Percentiles rank a stretch among this genome's conserved stretches.
Evolutionary conservation across 2,888 invertebrate genomes (phyloP).

Genomic region (Laspeyria flexula): DNA sequence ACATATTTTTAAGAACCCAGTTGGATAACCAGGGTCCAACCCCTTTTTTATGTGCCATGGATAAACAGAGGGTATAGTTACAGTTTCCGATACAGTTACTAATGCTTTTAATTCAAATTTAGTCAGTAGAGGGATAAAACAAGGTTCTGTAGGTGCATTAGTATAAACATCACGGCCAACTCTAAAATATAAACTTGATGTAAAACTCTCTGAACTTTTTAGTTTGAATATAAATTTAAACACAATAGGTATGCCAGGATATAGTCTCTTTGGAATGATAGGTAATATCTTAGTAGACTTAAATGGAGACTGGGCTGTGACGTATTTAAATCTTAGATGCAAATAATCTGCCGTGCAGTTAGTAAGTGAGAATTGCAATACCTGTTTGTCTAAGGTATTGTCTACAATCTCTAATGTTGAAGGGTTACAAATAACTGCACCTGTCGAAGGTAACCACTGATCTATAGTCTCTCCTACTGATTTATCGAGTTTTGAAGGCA

Average conservation of each 20-base stretch:
- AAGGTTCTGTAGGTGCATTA: slow-evolving; percentile 48
- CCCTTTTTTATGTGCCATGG: slow-evolving; percentile 63
- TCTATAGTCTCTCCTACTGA: slow-evolving; percentile 19
- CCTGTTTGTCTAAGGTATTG: slow-evolving; percentile 51
- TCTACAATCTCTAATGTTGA: slow-evolving; percentile 50
- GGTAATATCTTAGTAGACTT: slow-evolving; percentile 55
- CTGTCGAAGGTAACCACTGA: slow-evolving; percentile 48
- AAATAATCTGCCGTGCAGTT: slow-evolving; percentile 59
- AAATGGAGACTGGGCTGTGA: slow-evolving; percentile 58
- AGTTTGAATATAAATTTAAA: slow-evolving; percentile 62
- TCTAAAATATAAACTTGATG: slow-evolving; percentile 60
- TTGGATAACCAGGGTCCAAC: slow-evolving; percentile 51
- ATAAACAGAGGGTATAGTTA: slow-evolving; percentile 63
- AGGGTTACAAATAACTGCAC: slow-evolving; percentile 54
- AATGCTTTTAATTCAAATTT: slow-evolving; percentile 39
- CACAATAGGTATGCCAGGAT: slow-evolving; percentile 61
- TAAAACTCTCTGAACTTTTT: slow-evolving; percentile 50
- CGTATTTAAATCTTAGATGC: slow-evolving; percentile 58
- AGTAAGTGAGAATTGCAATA: slow-evolving; percentile 57
- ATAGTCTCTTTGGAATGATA: slow-evolving; percentile 55
- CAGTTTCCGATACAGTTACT: slow-evolving; percentile 53
- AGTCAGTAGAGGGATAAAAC: slow-evolving; percentile 59
- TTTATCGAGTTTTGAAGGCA: slow-evolving; percentile 13
- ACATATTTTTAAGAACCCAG: slow-evolving; percentile 49
- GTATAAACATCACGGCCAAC: slow-evolving; percentile 51